These are phyloP conservation scores for Ctenopoma multispine DNA, from an alignment of 2,797 vertebrate species.

Conservation along the genomic window DNA sequence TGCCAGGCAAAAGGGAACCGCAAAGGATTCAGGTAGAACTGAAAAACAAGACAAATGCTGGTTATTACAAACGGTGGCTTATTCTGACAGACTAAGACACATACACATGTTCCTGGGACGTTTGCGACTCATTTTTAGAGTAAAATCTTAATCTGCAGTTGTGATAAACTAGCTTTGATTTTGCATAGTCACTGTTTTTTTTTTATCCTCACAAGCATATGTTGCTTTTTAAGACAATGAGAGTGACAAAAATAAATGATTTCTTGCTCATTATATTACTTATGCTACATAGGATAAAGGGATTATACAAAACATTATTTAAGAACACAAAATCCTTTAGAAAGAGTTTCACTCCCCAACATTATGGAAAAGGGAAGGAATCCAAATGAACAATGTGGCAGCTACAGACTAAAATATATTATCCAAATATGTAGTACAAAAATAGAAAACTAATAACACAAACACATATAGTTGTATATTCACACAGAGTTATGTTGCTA, in stretches of 20 bases:
- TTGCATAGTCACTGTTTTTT: no score
- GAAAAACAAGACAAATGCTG: not conserved
- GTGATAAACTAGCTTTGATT: no score
- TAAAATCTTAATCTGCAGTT: no score
- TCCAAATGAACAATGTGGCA: not conserved
- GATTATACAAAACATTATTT: not conserved
- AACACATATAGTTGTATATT: no score
- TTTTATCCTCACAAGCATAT: not conserved
- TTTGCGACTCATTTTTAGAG: no score
- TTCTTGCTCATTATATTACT: not conserved
- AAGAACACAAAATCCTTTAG: not conserved
- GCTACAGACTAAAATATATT: not conserved
- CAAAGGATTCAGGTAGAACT: constrained; percentile 71
- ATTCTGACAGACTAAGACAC: not conserved
- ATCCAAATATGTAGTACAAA: not conserved
- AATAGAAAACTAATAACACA: no score
- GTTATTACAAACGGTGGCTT: not conserved
- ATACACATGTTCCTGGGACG: no score
- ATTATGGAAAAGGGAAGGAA: not conserved
- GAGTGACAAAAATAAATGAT: not conserved
- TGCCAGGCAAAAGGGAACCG: constrained; percentile 72
- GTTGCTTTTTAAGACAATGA: not conserved
- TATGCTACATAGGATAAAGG: not conserved
- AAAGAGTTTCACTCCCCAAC: not conserved
- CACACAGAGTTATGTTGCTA: no score